Base-by-base conservation (phyloP, 2,113 vertebrate genomes). In the Equus przewalskii region DNA sequence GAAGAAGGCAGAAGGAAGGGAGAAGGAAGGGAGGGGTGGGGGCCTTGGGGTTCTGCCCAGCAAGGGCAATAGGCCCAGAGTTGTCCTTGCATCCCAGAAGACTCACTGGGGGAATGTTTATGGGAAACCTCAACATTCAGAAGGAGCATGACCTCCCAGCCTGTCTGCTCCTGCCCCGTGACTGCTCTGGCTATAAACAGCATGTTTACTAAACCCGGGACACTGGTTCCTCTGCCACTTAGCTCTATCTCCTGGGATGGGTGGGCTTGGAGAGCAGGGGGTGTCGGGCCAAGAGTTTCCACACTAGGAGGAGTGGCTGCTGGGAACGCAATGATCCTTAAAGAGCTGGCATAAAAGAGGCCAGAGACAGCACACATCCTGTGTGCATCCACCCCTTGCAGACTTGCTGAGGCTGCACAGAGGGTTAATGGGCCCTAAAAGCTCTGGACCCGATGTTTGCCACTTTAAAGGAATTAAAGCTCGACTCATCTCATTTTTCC, bases 151-250 rank as follows among this genome's bases (percentile, higher is more conserved):
- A 98, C 97, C 96, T 95, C 83, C 60, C 15, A 56, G 93, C 91
- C 79, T 65, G 90, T 56, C 41, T 72, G 58, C 69, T 64, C 90
- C 87, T 86, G 84, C 85, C 97, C 64, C 33, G 36, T 98, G 96
- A 97, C 96, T 69, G 80, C 58, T 49, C 51, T 58, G 93, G 79
- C 89, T 92, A 83, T 75, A 92, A 97, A 97, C 96, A 95, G 95
- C 73, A 79, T 98, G 95, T 89, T 97, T 41, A 92, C 92, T 98
- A 96, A 95, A 93, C 72, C 41, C 54, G 33, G 91, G 87, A 94
- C 75, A 56, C 46, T 75, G 91, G 88, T 88, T 91, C 44, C 51
- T 82, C 58, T 30, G 36, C 54, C 49, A 21, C 79, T 91, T 30
- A 56, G 73, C 60, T 44, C 88, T 89, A 72, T 94, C 85, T 87